Conservation (phyloP, 2,888 invertebrate species). For the Oegoconia quadripuncta region DNA sequence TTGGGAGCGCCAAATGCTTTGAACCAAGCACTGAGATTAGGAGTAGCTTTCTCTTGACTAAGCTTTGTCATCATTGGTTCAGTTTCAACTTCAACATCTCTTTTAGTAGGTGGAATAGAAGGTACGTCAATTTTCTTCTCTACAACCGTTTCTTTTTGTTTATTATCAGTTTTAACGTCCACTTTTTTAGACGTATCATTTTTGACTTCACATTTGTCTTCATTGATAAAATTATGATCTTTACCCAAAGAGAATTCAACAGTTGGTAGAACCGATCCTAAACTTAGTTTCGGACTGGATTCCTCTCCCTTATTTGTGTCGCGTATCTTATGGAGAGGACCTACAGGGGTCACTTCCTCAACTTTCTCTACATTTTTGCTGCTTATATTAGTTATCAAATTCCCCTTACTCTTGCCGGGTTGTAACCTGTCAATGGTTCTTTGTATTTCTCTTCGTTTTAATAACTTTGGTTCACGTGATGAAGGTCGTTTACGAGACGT, state of each 20-base stretch:
- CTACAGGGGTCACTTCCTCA: conserved; percentile 79
- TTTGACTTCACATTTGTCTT: conserved; percentile 17
- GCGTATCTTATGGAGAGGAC: conserved; percentile 76
- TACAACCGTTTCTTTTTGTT: conserved; percentile 26
- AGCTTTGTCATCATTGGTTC: conserved; percentile 54
- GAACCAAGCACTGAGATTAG: conserved; percentile 94
- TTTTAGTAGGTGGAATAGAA: conserved; percentile 43
- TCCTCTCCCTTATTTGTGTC: conserved; percentile 82
- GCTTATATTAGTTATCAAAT: conserved; percentile 85
- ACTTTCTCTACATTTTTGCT: conserved; percentile 73
- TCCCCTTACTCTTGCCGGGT: conserved; percentile 93
- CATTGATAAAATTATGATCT: conserved; percentile 80
- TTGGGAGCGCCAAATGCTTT: conserved; percentile 95
- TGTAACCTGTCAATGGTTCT: conserved; percentile 91
- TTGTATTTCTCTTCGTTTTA: conserved; percentile 84
- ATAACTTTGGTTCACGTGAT: conserved; percentile 59
- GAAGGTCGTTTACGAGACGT: conserved; percentile 68
- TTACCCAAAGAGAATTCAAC: conserved; percentile 83
- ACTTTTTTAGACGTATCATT: conserved; percentile 16
- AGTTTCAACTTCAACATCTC: conserved; percentile 65
- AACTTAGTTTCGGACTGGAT: conserved; percentile 88
- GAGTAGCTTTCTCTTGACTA: conserved; percentile 85
- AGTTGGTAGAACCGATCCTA: conserved; percentile 89
- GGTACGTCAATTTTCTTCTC: conserved; percentile 36
- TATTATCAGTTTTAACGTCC: conserved; percentile 9